A percentile compares a stretch with the other conserved stretches of the same genome.
Conservation (phyloP, 2,888 invertebrate genomes). For the Apodemia duryi region DNA sequence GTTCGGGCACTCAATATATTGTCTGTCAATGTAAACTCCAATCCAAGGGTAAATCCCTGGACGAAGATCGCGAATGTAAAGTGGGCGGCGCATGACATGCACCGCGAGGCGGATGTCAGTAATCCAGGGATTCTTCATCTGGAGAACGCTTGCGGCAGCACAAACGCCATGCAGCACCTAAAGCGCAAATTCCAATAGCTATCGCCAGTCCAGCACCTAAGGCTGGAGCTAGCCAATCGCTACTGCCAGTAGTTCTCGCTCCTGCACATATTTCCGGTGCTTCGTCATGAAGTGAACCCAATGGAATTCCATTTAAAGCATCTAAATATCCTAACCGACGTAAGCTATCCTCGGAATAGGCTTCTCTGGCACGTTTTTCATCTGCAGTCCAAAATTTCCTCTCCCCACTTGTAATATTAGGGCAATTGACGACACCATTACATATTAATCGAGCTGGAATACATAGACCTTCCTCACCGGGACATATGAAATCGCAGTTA, state of each 20-base stretch:
- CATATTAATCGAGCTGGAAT: conserved; percentile 91
- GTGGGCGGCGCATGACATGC: conserved; percentile 69
- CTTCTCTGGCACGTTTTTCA: conserved; percentile 73
- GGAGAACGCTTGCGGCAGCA: conserved; percentile 81
- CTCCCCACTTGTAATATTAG: conserved; percentile 81
- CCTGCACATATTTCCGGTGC: conserved; percentile 85
- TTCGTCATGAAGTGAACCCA: conserved; percentile 84
- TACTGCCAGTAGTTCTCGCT: conserved; percentile 62
- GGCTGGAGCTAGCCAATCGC: conserved; percentile 82
- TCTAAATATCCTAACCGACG: conserved; percentile 79
- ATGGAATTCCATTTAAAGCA: conserved; percentile 57
- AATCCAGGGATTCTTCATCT: conserved; percentile 81
- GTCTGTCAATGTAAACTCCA: conserved; percentile 78
- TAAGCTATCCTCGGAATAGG: conserved; percentile 80
- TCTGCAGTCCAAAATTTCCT: conserved; percentile 69
- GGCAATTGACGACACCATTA: conserved; percentile 93
- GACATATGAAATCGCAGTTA: conserved; percentile 92
- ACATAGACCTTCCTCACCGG: conserved; percentile 89
- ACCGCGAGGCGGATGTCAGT: conserved; percentile 80
- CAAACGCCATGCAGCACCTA: conserved; percentile 80
- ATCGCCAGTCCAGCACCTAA: conserved; percentile 81
- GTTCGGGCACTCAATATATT: conserved; percentile 65
- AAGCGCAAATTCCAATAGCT: conserved; percentile 75
- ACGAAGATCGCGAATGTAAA: conserved; percentile 62
- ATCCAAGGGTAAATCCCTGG: conserved; percentile 66